phyloP scores from a whole-genome alignment of 2,113 vertebrate species.

The Aepyceros melampus region DNA sequence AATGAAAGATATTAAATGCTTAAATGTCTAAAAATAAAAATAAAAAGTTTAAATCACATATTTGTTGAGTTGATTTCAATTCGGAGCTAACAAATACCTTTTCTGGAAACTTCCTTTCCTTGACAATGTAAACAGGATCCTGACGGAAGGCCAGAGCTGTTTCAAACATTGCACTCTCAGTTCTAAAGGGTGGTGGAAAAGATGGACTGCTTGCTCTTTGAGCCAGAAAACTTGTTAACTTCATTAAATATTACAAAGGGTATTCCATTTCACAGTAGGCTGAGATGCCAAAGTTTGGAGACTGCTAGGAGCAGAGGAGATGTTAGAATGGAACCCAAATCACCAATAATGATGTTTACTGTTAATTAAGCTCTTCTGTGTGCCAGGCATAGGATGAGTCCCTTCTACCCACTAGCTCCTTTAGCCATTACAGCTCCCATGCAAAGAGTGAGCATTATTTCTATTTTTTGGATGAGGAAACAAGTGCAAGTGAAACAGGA shows the following conservation, averaged over 20 bases:
- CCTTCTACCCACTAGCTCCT: background rate
- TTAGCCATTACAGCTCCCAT: background rate
- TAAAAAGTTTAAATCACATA: conserved; percentile 20
- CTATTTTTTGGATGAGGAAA: background rate
- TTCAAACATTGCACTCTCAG: background rate
- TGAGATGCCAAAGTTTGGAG: background rate
- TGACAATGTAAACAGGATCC: background rate
- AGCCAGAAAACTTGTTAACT: background rate
- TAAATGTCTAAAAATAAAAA: conserved; percentile 57
- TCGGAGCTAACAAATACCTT: background rate
- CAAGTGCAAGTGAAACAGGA: background rate
- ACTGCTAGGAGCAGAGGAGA: background rate
- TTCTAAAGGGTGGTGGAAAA: background rate
- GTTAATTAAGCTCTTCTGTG: background rate
- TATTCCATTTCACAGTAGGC: background rate
- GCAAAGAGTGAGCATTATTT: background rate
- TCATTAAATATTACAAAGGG: background rate
- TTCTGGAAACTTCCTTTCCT: background rate
- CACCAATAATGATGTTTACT: background rate
- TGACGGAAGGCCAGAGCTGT: background rate
- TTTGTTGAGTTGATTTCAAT: conserved; percentile 7
- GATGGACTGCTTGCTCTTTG: background rate
- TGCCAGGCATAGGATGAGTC: background rate
- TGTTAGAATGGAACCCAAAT: background rate
- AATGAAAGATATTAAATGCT: background rate